A percentile compares a stretch with the other conserved stretches of the same genome.
phyloP scores from a whole-genome alignment of 2,797 vertebrate species.

The Poeciliopsis gracilis region DNA sequence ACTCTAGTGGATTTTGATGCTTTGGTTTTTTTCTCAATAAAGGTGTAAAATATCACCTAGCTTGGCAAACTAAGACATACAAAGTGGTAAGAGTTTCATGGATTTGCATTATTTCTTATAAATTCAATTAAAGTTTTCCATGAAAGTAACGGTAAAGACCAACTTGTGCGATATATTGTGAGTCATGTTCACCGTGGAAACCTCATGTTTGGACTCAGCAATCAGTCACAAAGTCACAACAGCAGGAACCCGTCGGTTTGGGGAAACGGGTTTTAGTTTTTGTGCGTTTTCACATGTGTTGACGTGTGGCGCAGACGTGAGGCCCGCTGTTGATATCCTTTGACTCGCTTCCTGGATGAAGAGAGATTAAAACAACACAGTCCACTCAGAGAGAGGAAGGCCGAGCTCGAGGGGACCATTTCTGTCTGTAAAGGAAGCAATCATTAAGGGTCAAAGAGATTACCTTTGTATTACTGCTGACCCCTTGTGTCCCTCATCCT shows the following conservation, averaged over 20 bases:
- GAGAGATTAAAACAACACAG: constrained; percentile 51
- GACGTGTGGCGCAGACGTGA: constrained; percentile 13
- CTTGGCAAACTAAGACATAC: neutral
- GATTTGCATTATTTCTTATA: neutral
- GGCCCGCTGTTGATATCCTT: constrained; percentile 38
- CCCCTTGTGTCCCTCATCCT: constrained; percentile 48
- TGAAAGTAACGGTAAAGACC: neutral
- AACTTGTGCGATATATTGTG: too few relatives aligned
- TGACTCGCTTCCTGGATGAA: constrained; percentile 43
- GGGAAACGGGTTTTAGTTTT: too few relatives aligned
- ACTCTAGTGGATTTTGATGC: neutral
- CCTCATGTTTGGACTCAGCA: neutral
- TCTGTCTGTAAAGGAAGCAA: constrained; percentile 73
- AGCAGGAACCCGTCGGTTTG: neutral
- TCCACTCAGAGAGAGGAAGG: constrained; percentile 60
- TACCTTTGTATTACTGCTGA: constrained; percentile 72
- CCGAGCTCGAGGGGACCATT: constrained; percentile 44
- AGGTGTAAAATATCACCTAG: neutral
- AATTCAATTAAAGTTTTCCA: neutral
- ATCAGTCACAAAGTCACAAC: neutral
- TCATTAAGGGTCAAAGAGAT: constrained; percentile 79
- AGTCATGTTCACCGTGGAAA: neutral
- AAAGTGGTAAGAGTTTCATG: too few relatives aligned
- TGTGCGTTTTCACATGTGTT: neutral
- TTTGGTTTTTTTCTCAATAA: neutral